These are phyloP conservation scores for Araneus ventricosus DNA, from an alignment of 1,140 invertebrate species.

Conservation along the genomic window DNA sequence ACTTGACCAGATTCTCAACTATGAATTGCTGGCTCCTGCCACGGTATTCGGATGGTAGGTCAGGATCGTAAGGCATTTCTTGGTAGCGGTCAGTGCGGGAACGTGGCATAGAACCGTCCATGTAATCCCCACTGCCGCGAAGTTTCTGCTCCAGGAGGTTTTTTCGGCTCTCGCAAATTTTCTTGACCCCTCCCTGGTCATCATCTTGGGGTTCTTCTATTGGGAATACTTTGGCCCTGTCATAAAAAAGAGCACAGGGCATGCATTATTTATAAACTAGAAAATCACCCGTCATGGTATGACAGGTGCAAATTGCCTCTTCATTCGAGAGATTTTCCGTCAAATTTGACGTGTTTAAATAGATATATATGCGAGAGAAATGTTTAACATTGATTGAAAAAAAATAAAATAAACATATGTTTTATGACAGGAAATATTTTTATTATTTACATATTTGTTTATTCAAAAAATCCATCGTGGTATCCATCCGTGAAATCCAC, in stretches of 20 bases:
- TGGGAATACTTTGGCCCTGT: constrained; percentile 70
- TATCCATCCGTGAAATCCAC: no score
- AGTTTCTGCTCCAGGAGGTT: constrained; percentile 91
- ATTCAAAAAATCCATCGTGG: no score
- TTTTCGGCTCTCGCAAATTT: constrained; percentile 91
- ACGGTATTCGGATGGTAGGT: neutral
- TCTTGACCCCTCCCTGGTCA: constrained; percentile 80
- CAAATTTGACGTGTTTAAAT: no score
- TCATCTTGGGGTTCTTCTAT: constrained; percentile 43
- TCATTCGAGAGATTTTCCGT: no score
- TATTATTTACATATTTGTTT: no score
- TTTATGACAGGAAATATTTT: no score
- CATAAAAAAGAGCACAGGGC: neutral
- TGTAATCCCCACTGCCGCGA: constrained; percentile 79
- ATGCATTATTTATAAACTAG: no score
- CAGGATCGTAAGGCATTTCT: constrained; percentile 55
- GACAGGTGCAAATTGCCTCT: no score
- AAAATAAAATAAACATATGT: no score
- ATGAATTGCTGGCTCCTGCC: constrained; percentile 37
- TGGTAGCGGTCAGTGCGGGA: constrained; percentile 48
- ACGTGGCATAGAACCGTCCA: constrained; percentile 40
- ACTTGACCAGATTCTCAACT: constrained; percentile 77
- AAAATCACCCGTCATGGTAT: no score
- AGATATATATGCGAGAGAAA: no score
- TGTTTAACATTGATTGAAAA: no score